Percentiles rank a stretch among this genome's conserved stretches.
These are phyloP conservation scores for Hemistola chrysoprasaria DNA, from an alignment of 2,888 invertebrate genomes.

Conservation along the genomic window DNA sequence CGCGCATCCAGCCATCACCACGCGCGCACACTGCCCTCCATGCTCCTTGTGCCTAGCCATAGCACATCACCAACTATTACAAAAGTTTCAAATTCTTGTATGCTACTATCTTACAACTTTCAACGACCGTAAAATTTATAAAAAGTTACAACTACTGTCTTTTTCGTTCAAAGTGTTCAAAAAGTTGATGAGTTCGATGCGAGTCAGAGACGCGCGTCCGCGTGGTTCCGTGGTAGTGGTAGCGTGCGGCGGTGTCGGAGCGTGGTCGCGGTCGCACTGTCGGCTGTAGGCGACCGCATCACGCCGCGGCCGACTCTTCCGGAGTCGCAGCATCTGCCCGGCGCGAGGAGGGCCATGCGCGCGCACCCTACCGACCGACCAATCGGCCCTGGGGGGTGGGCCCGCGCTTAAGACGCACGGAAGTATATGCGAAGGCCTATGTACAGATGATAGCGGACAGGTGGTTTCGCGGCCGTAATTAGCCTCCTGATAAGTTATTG, in stretches of 20 bases:
- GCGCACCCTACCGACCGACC: slow-evolving; percentile 65
- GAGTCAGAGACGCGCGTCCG: slow-evolving; percentile 6
- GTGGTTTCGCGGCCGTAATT: slow-evolving; percentile 80
- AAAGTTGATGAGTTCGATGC: slow-evolving; percentile 15
- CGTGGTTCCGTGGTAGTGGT: slow-evolving; percentile 11
- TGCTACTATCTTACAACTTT: background rate
- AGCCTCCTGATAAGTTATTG: slow-evolving; percentile 79
- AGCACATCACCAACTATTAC: slow-evolving; percentile 68
- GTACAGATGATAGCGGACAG: slow-evolving; percentile 81
- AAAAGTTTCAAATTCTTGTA: slow-evolving; percentile 26
- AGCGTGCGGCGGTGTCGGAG: slow-evolving; percentile 48
- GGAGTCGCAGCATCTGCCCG: slow-evolving; percentile 63
- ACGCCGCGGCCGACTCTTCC: slow-evolving; percentile 68
- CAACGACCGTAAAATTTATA: slow-evolving; percentile 7
- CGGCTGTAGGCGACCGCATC: slow-evolving; percentile 54
- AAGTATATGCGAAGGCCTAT: slow-evolving; percentile 83
- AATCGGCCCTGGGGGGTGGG: slow-evolving; percentile 73
- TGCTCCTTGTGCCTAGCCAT: slow-evolving; percentile 58
- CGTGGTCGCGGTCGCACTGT: slow-evolving; percentile 69
- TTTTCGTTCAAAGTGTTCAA: slow-evolving; percentile 6
- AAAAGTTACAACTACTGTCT: slow-evolving; percentile 5
- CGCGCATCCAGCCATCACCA: slow-evolving; percentile 58
- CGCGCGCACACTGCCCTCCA: slow-evolving; percentile 41
- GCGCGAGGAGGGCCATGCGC: slow-evolving; percentile 77
- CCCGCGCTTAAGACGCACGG: slow-evolving; percentile 78